Evolutionary conservation across 2,888 invertebrate genomes (phyloP).

Genomic region (Lepas anatifera): DNA sequence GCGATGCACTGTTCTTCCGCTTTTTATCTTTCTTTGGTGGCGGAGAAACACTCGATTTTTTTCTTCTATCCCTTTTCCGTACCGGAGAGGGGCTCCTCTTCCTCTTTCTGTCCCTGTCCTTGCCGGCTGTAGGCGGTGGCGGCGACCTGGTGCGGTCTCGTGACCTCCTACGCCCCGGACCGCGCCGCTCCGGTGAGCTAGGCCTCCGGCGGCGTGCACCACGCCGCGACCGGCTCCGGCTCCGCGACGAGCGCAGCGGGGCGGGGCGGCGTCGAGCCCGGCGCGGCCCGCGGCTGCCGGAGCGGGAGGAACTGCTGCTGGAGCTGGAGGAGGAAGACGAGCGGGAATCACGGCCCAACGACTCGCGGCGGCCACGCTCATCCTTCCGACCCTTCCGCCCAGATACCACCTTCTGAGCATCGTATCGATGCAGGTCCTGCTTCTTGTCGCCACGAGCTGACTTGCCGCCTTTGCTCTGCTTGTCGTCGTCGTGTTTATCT

Average conservation of each 20-base stretch:
- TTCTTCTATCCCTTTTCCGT: slow-evolving; percentile 19
- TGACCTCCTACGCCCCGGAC: slow-evolving; percentile 19
- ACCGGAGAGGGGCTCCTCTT: slow-evolving; percentile 32
- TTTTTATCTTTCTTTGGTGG: slow-evolving; percentile 22
- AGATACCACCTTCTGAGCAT: slow-evolving; percentile 63
- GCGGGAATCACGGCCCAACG: slow-evolving; percentile 17
- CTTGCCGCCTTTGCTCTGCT: slow-evolving; percentile 7
- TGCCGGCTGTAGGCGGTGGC: too few species aligned
- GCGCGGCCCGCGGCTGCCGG: too few species aligned
- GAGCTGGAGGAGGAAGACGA: slow-evolving; percentile 18
- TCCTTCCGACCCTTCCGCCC: slow-evolving; percentile 20
- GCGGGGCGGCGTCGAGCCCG: neutral
- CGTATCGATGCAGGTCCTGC: slow-evolving; percentile 53
- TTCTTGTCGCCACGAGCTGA: slow-evolving; percentile 21
- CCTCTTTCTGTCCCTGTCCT: slow-evolving; percentile 25
- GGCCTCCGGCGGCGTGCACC: too few species aligned
- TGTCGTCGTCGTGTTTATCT: neutral
- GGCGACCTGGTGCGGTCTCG: slow-evolving; percentile 23
- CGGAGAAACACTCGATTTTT: slow-evolving; percentile 18
- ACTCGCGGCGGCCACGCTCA: slow-evolving; percentile 16
- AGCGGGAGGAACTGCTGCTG: slow-evolving; percentile 5
- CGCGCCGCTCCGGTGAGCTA: neutral
- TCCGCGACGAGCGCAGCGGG: too few species aligned
- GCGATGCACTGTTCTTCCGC: slow-evolving; percentile 22
- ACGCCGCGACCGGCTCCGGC: too few species aligned